Percentiles rank a stretch among this genome's conserved stretches.
These are phyloP conservation scores for Lepeophtheirus nordmannii DNA, from an alignment of 2,888 invertebrate species.

Conservation along the genomic window DNA sequence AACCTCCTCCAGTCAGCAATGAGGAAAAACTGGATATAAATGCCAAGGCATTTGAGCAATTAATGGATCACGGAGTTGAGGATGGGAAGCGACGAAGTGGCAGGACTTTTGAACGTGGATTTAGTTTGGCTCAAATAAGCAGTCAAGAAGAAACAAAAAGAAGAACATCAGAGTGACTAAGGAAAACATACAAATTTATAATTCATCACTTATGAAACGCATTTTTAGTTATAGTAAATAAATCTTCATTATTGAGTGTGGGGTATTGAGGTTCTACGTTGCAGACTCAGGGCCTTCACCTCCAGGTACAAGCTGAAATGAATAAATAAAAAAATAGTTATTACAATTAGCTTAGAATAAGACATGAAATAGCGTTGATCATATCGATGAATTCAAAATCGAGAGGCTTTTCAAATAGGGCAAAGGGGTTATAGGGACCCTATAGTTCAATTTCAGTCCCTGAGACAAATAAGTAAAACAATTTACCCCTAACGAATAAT, in stretches of 20 bases:
- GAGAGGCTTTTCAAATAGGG: no score
- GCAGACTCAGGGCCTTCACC: conserved; percentile 54
- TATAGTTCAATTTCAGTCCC: no score
- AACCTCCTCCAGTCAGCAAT: not conserved
- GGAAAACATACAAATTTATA: not conserved
- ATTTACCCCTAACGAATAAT: no score
- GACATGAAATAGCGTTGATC: no score
- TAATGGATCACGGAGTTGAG: not conserved
- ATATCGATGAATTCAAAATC: no score
- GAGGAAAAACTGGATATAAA: not conserved
- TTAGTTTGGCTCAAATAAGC: not conserved
- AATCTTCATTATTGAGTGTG: not conserved
- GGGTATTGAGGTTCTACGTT: not conserved
- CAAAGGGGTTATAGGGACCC: no score
- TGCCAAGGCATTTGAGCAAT: not conserved
- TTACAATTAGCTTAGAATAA: not conserved
- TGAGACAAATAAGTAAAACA: conserved; percentile 35
- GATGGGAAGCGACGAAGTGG: not conserved
- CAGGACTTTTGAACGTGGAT: not conserved
- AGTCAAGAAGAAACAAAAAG: not conserved
- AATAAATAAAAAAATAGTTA: conserved; percentile 28
- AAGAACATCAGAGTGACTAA: not conserved
- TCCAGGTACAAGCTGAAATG: conserved; percentile 56
- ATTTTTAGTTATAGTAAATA: no score
- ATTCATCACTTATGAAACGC: not conserved